Evolutionary conservation across 2,113 vertebrate species (phyloP).

Genomic region (Colossoma macropomum): DNA sequence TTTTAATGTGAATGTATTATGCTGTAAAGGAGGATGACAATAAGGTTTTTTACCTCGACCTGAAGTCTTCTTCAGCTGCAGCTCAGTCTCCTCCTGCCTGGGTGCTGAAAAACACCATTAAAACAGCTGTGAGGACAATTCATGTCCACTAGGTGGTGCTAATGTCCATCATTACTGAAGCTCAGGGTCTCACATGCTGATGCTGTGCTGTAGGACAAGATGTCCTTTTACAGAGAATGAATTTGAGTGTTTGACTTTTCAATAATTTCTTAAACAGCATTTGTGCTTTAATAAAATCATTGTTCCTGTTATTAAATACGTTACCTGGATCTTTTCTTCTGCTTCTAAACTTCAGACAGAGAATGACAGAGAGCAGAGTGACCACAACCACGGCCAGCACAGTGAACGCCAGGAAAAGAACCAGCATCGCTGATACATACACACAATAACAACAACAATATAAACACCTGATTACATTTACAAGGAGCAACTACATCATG

Average conservation of each 20-base stretch:
- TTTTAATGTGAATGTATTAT: no score
- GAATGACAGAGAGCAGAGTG: conserved; percentile 49
- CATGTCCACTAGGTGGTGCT: background rate
- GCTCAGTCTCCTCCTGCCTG: conserved; percentile 52
- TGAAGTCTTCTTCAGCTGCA: conserved; percentile 50
- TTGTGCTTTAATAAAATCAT: background rate
- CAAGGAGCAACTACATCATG: background rate
- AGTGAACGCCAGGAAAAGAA: conserved; percentile 19
- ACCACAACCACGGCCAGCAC: conserved; percentile 47
- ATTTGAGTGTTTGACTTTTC: background rate
- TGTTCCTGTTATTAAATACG: background rate
- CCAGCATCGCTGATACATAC: conserved; percentile 15
- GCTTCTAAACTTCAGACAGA: conserved; percentile 50
- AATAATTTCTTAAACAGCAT: no score
- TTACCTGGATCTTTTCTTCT: conserved; percentile 55
- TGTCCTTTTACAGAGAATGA: background rate
- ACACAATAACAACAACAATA: conserved; percentile 12
- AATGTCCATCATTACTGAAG: background rate
- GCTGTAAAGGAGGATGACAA: no score
- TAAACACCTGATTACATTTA: background rate
- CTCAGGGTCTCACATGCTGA: background rate
- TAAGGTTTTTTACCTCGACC: background rate
- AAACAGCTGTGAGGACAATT: background rate
- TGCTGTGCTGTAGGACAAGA: no score
- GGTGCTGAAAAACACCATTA: background rate